Percentiles rank a stretch among this genome's conserved stretches.
These are phyloP conservation scores for Brachyptera putata DNA, from an alignment of 2,888 invertebrate genomes.

Conservation along the genomic window DNA sequence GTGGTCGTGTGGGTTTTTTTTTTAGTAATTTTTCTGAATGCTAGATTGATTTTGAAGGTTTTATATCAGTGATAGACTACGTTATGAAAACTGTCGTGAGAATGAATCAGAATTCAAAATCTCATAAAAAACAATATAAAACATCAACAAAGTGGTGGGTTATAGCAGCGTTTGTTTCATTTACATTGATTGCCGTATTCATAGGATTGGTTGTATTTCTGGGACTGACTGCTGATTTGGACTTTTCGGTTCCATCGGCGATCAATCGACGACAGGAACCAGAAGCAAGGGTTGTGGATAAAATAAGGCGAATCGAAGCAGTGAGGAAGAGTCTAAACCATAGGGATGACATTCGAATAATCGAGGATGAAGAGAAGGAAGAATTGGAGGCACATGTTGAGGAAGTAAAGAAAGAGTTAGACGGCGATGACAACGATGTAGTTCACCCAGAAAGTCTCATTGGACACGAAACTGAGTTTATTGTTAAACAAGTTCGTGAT, in stretches of 20 bases:
- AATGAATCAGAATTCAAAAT: constrained; percentile 5
- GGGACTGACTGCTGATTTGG: constrained; percentile 31
- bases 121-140: not conserved
- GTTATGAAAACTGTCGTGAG: not conserved
- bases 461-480: not conserved
- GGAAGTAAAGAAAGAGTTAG: constrained; percentile 8
- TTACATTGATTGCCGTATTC: constrained; percentile 37
- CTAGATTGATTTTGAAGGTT: too few species aligned
- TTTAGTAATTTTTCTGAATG: too few species aligned
- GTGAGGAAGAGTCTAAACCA: not conserved
- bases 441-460: not conserved
- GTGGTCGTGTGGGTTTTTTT: too few species aligned
- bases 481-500: too few species aligned
- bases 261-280: not conserved
- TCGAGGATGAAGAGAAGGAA: constrained; percentile 18
- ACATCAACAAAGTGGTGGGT: constrained; percentile 37
- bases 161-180: constrained; percentile 36
- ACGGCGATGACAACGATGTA: not conserved
- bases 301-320: not conserved
- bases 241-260: not conserved
- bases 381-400: constrained; percentile 16
- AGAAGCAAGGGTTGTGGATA: not conserved
- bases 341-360: not conserved
- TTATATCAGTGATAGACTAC: not conserved
- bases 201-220: constrained; percentile 38